phyloP scores from a whole-genome alignment of 2,888 invertebrate genomes.

The Metacarcinus magister region DNA sequence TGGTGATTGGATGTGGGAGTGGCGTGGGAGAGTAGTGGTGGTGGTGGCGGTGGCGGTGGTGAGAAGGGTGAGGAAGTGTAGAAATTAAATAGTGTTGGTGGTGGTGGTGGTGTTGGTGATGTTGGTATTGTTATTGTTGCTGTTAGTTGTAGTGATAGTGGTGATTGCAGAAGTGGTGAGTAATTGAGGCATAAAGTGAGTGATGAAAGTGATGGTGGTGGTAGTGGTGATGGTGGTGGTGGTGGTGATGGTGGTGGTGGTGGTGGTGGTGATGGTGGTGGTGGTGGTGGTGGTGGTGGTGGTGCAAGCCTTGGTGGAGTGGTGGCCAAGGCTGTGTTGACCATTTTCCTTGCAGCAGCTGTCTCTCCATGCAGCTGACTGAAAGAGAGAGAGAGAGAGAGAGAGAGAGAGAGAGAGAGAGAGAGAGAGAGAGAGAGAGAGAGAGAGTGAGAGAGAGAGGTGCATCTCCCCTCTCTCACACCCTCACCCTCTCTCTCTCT shows the following conservation, averaged over 20 bases:
- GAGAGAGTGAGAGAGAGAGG: too few relatives aligned
- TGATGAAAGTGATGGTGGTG: background rate
- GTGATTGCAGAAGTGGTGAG: background rate
- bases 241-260: background rate
- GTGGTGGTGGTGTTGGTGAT: background rate
- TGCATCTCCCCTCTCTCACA: background rate
- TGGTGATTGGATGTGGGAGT: background rate
- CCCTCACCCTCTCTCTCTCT: background rate
- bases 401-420: too few relatives aligned
- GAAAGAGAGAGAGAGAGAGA: too few relatives aligned
- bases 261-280: background rate
- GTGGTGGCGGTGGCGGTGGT: background rate
- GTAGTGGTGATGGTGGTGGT: too few relatives aligned
- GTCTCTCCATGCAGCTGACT: too few relatives aligned
- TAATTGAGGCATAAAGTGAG: conserved; percentile 10
- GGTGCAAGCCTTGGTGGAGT: background rate
- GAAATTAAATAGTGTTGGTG: background rate
- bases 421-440: too few relatives aligned
- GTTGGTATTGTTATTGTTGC: background rate
- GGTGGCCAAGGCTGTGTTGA: background rate
- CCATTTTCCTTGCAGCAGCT: background rate
- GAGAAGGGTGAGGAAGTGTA: conserved; percentile 8
- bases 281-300: background rate
- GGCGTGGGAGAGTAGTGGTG: background rate
- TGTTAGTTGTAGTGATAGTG: background rate